Base-by-base conservation (phyloP, 1,140 invertebrate species). In the Brachionus manjavacas region DNA sequence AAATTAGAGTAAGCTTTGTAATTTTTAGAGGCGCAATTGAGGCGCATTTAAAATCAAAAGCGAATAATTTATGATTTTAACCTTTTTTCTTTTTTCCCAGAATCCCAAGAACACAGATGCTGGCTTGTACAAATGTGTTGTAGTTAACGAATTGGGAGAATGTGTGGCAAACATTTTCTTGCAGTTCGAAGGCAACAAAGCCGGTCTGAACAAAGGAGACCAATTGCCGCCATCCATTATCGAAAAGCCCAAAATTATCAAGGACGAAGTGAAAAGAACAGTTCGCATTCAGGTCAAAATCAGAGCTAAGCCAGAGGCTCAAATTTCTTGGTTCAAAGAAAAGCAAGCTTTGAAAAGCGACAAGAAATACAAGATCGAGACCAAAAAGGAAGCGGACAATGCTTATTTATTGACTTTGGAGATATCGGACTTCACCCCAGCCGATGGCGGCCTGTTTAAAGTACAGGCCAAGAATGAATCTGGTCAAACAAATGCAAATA, bases 381-480 rank as follows among this genome's bases (percentile, higher is more conserved):
- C 16, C 39, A 76, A 72, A 66, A 84, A 84, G 31, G 52, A 74
- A 76, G 25, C 43, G 4, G 70, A 84, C n/a, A 52, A 84, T 78
- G 16, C 41, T 16, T 84, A 41, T 72, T 23, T 83, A 12, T 39
- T 83, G 2, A 39, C 25, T 14, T 28, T 83, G 25, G 81, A 83
- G 11, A 83, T 83, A 23, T 39, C 43, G 28, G 68, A 74, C 74
- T 72, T 72, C 46, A 28, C 7, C 46, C 12, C 49, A 0, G 64
- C 25, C 20, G 95, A 97, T 90, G 95, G 95, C 85, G 95, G 95
- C 87, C 92, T 96, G 83, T 97, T 97, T 91, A 95, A 95, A 91
- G 95, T 97, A 87, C 95, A 95, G 91, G 95, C 95, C 85, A 95
- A 95, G 90, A 97, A 97, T 90, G 95, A 95, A 90, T 94, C 94